Base-by-base conservation (phyloP, 2,888 invertebrate species). In the Spilosoma lubricipeda region DNA sequence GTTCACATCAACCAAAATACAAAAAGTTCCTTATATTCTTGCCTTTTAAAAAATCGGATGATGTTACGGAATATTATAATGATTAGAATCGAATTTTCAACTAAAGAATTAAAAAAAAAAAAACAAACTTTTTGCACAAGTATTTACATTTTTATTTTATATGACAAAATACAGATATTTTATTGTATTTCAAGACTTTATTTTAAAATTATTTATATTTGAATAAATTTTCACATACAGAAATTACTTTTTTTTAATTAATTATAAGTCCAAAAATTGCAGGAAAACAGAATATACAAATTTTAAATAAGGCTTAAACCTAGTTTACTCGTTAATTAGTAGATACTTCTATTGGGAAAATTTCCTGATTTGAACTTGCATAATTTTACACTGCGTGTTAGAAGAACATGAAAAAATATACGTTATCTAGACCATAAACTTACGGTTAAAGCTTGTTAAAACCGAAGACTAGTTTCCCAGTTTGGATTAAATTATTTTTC, bases 401-500 rank as follows among this genome's bases (percentile, higher is more conserved):
- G 13, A 27, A 11, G n/a, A 23, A 27, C 23, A 20, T 9, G n/a
- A 7, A 1, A 52, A n/a, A 56, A n/a, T 36, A n/a, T 15, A 52
- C 2, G 59, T 59, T 70, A 39, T 23, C 7, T 30, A 42, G 39
- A 15, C 42, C 18, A 70, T 39, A 59, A 70, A 27, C 56, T 48
- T 64, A 64, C 33, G 71, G 71, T 75, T 75, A 74, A 59, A 65
- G 39, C 27, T 64, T 64, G 42, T 75, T 75, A 65, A 71, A 42
- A 42, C 20, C 20, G 45, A 36, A 69, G 65, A 70, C 63, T 78
- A 80, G 76, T 79, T 79, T 76, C 71, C 70, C 52, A 39, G 73
- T 73, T 75, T 72, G 36, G 76, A 85, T 85, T 71, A 76, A 81
- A 84, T 85, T 84, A 86, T 86, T 87, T 70, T 88, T 87, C 87